Percentiles rank a stretch among this genome's conserved stretches.
These are phyloP conservation scores for Gymnocephalus cernua DNA, from an alignment of 2,113 vertebrate species.

Conservation along the genomic window DNA sequence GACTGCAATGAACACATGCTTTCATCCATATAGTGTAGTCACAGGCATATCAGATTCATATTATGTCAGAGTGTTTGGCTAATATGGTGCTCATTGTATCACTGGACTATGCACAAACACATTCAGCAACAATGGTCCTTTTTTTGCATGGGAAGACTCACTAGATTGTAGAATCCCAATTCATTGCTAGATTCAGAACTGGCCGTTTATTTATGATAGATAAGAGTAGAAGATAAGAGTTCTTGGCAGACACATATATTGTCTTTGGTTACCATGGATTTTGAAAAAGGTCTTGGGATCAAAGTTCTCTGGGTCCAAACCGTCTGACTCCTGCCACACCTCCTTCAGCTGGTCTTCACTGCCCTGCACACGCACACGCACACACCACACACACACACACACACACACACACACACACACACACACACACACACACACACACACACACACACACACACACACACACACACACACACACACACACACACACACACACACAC, in stretches of 20 bases:
- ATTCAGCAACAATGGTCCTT: not conserved
- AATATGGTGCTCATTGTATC: not conserved
- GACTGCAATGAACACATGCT: not conserved
- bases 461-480: no score
- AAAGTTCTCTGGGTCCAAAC: slow-evolving; percentile 93
- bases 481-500: no score
- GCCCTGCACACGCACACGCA: slow-evolving; percentile 83
- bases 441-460: no score
- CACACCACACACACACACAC: slow-evolving; percentile 2
- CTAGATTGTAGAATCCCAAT: not conserved
- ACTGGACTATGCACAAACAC: not conserved
- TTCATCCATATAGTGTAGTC: not conserved
- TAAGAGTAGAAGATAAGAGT: not conserved
- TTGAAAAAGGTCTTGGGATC: slow-evolving; percentile 97
- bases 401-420: no score
- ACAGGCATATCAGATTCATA: not conserved
- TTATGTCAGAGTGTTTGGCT: not conserved
- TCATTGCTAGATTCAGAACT: not conserved
- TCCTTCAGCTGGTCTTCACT: slow-evolving; percentile 96
- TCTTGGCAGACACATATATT: not conserved
- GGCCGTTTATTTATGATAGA: no score
- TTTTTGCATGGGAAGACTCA: not conserved
- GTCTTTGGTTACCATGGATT: slow-evolving; percentile 89
- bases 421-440: no score
- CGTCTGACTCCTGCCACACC: slow-evolving; percentile 94